Base-by-base conservation (phyloP, 2,113 vertebrate genomes). In the Illadopsis cleaveri region DNA sequence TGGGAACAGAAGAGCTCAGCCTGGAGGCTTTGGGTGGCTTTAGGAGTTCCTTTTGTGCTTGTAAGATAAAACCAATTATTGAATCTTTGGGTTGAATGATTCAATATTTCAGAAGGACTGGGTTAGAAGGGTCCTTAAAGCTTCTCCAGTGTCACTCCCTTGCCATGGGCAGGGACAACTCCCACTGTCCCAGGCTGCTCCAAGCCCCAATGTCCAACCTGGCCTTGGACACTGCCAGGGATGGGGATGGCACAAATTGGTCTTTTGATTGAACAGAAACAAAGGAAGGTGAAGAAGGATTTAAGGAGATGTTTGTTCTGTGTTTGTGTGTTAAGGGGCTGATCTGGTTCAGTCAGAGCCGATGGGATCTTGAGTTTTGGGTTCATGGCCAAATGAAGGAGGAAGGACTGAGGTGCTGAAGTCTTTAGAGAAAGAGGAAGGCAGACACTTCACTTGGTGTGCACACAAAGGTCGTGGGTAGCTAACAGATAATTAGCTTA, bases 181-280 rank as follows among this genome's bases (percentile, higher is more conserved):
- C 0, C 21, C 40, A 23, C 15, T 3, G 0, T 19, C 12, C 54
- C 70, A 69, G 70, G 35, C 0, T 40, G 47, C 87, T 48, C 62
- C 54, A 15, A 47, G 17, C 11, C 40, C 78, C 47, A 24, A 9
- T 0, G 0, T 53, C 61, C 70, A 69, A 0, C 70, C 61, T 54
- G 53, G 54, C 30, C 79, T 61, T 2, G 79, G 11, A 1, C 61
- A 27, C n/a, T 61, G 0, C 47, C 47, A 69, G 70, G 25, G 54
- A 15, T 58, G 28, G 23, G 14, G 9, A 28, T 40, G 30, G 24
- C 79, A 58, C 53, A 57, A 3, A 23, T 19, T 38, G 61, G 20
- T 20, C 12, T 73, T 35, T 45, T 1, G 22, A 18, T 84, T 6
- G 12, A 13, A 3, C 13, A 40, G 35, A 2, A 30, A 12, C 19